Base-by-base conservation (phyloP, 2,888 invertebrate species). In the Drosophila diplacantha region DNA sequence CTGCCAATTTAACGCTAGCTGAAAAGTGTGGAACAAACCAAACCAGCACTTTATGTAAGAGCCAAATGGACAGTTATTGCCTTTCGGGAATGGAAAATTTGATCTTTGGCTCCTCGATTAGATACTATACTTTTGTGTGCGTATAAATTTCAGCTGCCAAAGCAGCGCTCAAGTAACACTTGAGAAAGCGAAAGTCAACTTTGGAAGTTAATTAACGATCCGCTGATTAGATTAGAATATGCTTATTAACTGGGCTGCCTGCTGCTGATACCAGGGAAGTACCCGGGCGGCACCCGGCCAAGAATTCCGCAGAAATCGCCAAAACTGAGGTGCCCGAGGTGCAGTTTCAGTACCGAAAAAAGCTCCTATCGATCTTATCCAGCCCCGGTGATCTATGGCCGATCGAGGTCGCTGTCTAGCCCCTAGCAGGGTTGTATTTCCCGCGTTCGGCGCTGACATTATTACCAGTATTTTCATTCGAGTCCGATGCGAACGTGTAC, bases 121-220 rank as follows among this genome's bases (percentile, higher is more conserved):
- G 51, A 59, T 68, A 47, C 31, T 22, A 41, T 2, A 24, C 24
- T n/a, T 41, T 18, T 14, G 44, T 44, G 14, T 20, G 24, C 37
- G 66, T 68, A 60, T 66, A 69, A 66, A 66, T 59, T 39, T 31
- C 26, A 59, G 31, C 51, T 68, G 51, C 51, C 60, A 66, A 50
- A 52, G 51, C 41, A 35, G 20, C 63, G 60, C 60, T 64, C 58
- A 52, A 74, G 77, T 72, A 65, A 41, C 67, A 74, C 72, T 77
- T 63, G 77, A 74, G 60, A 64, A 67, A 35, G 39, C 39, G 53
- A 52, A 66, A 63, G 52, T 38, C 39, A 46, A 51, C 49, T 56
- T 58, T 69, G 24, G 52, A 59, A 76, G 71, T 64, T 68, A 75
- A 63, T 66, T 65, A 64, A 56, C 50, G 47, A 41, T 59, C 16